Conservation (phyloP, 1,140 invertebrate genomes). For the Samia ricini region DNA sequence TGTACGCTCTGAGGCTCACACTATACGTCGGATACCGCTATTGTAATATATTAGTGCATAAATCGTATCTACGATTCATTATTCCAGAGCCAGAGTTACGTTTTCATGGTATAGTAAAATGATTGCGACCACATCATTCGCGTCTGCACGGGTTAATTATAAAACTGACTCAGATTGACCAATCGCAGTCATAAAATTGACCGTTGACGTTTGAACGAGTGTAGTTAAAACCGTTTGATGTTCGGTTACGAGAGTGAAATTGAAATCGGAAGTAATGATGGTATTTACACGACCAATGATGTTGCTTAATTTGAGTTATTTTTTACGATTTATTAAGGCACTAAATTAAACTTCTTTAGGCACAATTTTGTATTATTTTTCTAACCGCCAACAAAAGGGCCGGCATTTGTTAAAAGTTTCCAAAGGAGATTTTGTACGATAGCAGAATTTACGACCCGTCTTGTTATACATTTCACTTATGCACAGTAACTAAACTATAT, state of each 20-base stretch:
- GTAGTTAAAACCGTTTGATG: conserved; percentile 2
- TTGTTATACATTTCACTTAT: no score
- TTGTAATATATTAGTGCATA: conserved; percentile 39
- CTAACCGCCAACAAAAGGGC: no score
- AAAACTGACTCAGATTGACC: neutral
- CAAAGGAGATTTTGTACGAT: no score
- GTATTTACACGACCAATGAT: neutral
- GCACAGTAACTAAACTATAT: no score
- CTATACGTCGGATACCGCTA: conserved; percentile 26
- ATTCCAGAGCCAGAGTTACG: conserved; percentile 12
- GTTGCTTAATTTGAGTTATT: no score
- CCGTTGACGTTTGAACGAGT: conserved; percentile 4
- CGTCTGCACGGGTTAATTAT: neutral
- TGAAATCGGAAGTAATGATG: neutral
- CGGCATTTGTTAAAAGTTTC: no score
- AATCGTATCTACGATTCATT: conserved; percentile 33
- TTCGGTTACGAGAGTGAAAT: neutral
- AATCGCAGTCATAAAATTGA: conserved; percentile 5
- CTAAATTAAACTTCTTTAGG: no score
- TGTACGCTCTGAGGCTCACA: conserved; percentile 19
- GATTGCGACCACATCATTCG: neutral
- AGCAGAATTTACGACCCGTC: no score
- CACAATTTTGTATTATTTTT: no score
- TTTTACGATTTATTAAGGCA: no score
- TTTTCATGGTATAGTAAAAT: conserved; percentile 3